A percentile compares a stretch with the other conserved stretches of the same genome.
These are phyloP conservation scores for Fragum whitleyi DNA, from an alignment of 2,888 invertebrate species.

Conservation along the genomic window DNA sequence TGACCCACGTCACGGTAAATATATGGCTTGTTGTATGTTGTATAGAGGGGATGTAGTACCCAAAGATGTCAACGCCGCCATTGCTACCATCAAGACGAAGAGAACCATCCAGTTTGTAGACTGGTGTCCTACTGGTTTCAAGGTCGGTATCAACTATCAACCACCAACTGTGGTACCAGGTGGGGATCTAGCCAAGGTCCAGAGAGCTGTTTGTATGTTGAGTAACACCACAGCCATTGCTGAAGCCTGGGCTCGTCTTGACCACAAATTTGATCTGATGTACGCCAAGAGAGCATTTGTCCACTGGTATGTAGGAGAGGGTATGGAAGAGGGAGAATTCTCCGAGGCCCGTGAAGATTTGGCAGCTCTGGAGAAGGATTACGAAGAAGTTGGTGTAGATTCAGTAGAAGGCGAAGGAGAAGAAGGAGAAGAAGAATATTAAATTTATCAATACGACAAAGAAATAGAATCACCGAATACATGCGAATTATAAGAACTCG, in stretches of 20 bases:
- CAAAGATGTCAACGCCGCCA: conserved; percentile 84
- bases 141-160: conserved; percentile 93
- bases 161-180: conserved; percentile 90
- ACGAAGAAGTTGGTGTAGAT: conserved; percentile 76
- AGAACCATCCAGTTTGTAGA: conserved; percentile 89
- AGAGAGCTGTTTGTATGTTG: conserved; percentile 89
- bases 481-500: no score
- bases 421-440: no score
- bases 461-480: no score
- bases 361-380: conserved; percentile 78
- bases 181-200: conserved; percentile 81
- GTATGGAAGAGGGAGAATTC: conserved; percentile 78
- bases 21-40: conserved; percentile 86
- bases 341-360: conserved; percentile 78
- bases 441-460: no score
- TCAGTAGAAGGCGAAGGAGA: conserved; percentile 34
- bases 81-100: conserved; percentile 92
- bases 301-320: conserved; percentile 89
- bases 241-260: conserved; percentile 93
- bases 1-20: conserved; percentile 85
- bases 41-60: conserved; percentile 85
- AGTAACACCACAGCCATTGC: conserved; percentile 96
- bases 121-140: conserved; percentile 80
- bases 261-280: conserved; percentile 93
- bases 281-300: conserved; percentile 94